Base-by-base conservation (phyloP, 2,888 invertebrate genomes). In the Operophtera brumata region DNA sequence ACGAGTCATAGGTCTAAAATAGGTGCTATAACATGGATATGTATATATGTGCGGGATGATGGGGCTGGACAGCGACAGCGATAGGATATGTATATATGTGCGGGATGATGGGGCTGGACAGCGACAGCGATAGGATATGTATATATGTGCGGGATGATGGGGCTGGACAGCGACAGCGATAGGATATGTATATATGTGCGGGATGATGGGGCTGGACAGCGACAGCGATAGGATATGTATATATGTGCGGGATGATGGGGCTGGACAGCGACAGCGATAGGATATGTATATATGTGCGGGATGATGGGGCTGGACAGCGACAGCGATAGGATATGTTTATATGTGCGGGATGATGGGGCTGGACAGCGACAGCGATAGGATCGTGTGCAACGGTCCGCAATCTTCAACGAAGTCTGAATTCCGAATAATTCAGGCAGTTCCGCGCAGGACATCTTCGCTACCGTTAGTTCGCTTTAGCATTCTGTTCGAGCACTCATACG, bases 391-490 rank as follows among this genome's bases (percentile, higher is more conserved):
- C 65, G 65, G 71, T 77, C 71, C 72, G 80, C 81, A 84, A 78
- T 78, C 71, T 71, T 73, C 60, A 67, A 70, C 70, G 78, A 84
- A 80, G 80, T 77, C 45, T 54, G 57, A 57, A 80, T 73, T 76
- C 78, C 78, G 83, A 88, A 86, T 85, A 85, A 80, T 85, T 86
- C 83, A 86, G 80, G 78, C 82, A 86, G 86, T 85, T 83, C 82
- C 75, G 72, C 71, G 74, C 74, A 76, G 86, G 84, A 84, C 80
- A 69, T 73, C 69, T 60, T 69, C 72, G 70, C 70, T 72, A 82
- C 88, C 87, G 88, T 88, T 89, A 88, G 60, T 71, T 58, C 61
- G 67, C 59, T 69, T 86, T 85, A 81, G 69, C 74, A 87, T 89
- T 86, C 86, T 59, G 66, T 65, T 61, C 79, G 65, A 70, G 67